Conservation (phyloP, 2,888 invertebrate genomes). For the Ramazzottius varieornatus region DNA sequence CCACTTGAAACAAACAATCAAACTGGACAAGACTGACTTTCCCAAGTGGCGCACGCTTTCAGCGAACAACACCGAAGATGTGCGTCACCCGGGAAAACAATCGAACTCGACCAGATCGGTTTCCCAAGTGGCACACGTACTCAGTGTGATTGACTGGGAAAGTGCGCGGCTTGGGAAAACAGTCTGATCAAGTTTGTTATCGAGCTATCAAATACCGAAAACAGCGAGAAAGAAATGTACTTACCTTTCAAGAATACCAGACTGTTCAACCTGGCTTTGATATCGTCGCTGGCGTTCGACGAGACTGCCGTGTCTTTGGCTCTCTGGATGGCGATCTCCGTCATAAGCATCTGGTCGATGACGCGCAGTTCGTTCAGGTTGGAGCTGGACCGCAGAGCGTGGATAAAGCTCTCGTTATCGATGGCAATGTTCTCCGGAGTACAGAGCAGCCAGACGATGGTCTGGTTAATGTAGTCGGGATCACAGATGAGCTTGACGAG, state of each 20-base stretch:
- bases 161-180: no score
- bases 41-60: no score
- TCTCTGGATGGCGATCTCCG: neutral
- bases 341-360: neutral
- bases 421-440: neutral
- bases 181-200: no score
- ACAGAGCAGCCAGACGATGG: slow-evolving; percentile 23
- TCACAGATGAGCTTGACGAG: slow-evolving; percentile 26
- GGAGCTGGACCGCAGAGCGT: neutral
- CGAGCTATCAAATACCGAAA: no score
- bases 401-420: neutral
- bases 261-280: neutral
- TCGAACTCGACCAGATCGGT: no score
- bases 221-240: no score
- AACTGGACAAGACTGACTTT: no score
- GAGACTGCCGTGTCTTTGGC: neutral
- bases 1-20: no score
- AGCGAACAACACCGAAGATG: no score
- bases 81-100: no score
- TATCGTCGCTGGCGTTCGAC: neutral
- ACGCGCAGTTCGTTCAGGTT: neutral
- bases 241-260: neutral
- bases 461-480: slow-evolving; percentile 28
- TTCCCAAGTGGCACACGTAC: no score
- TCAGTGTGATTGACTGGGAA: no score